These are phyloP conservation scores for Leptarthrus brevirostris DNA, from an alignment of 2,888 invertebrate genomes.

Conservation along the genomic window DNA sequence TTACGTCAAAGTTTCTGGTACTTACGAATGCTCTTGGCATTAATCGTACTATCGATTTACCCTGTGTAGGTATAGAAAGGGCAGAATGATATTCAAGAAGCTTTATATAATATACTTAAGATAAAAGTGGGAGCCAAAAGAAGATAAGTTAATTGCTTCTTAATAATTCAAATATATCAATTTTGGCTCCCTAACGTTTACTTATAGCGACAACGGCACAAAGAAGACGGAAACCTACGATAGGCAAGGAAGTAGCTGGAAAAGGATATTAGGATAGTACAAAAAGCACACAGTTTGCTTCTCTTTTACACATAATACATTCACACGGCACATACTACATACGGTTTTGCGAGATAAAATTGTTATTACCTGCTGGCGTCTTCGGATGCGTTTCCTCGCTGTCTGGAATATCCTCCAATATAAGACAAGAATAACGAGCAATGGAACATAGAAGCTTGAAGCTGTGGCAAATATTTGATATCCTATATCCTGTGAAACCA, in stretches of 20 bases:
- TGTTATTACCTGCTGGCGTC: slow-evolving; percentile 70
- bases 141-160: background rate
- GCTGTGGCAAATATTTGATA: slow-evolving; percentile 91
- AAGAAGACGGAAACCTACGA: background rate
- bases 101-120: slow-evolving; percentile 16
- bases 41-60: slow-evolving; percentile 56
- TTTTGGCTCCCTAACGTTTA: background rate
- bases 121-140: slow-evolving; percentile 29
- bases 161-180: background rate
- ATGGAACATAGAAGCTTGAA: slow-evolving; percentile 91
- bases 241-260: background rate
- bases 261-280: too few species aligned
- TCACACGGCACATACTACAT: background rate
- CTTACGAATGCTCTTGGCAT: slow-evolving; percentile 57
- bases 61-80: slow-evolving; percentile 54
- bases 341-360: slow-evolving; percentile 1
- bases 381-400: slow-evolving; percentile 77
- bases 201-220: background rate
- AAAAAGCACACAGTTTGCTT: background rate
- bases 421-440: slow-evolving; percentile 85
- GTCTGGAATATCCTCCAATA: slow-evolving; percentile 93
- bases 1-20: slow-evolving; percentile 44
- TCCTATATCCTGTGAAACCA: slow-evolving; percentile 86
- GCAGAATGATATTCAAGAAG: slow-evolving; percentile 46
- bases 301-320: background rate